Conservation (phyloP, 35 echinoderm and acorn worm genomes). For the Heliocidaris erythrogramma region DNA sequence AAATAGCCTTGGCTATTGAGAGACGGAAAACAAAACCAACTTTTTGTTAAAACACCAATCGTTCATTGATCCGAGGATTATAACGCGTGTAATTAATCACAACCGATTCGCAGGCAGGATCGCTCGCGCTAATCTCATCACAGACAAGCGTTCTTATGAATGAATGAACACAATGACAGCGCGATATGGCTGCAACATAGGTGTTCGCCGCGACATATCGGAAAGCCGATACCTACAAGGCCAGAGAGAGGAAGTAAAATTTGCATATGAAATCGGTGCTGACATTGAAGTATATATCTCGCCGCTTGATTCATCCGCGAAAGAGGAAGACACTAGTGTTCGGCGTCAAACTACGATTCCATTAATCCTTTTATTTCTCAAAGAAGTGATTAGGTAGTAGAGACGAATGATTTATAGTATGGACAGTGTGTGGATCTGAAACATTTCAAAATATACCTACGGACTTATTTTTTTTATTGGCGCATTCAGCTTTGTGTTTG, state of each 20-base stretch:
- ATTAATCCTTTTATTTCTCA: background rate
- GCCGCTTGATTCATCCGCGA: conserved; percentile 58
- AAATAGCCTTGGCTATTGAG: background rate
- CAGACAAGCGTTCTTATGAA: conserved; percentile 39
- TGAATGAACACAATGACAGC: conserved; percentile 45
- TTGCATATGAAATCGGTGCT: conserved; percentile 97
- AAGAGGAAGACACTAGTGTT: background rate
- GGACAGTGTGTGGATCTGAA: background rate
- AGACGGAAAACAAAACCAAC: background rate
- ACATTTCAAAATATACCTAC: background rate
- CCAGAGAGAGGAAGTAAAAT: conserved; percentile 98
- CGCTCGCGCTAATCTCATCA: conserved; percentile 23
- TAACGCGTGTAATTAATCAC: conserved; percentile 17
- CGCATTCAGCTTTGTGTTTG: background rate
- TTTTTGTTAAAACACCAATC: background rate
- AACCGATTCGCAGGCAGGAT: conserved; percentile 21
- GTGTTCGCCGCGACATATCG: conserved; percentile 52
- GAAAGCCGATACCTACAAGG: conserved; percentile 99
- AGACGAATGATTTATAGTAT: background rate
- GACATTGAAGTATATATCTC: conserved; percentile 67
- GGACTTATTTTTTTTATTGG: conserved; percentile 56
- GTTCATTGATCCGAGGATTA: background rate
- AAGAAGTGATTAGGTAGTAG: background rate
- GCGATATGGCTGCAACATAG: conserved; percentile 30
- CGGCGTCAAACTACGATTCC: background rate